Evolutionary conservation across 1,140 invertebrate genomes (phyloP).

Genomic region (Patella vulgata): DNA sequence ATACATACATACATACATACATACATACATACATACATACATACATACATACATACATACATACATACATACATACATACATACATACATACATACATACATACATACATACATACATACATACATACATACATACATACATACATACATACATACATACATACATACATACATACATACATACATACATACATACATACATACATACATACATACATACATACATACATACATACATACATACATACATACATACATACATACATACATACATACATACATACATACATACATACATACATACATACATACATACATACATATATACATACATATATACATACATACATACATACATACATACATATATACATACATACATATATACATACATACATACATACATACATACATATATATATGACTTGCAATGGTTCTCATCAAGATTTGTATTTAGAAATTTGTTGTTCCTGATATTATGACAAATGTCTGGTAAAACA

Average conservation of each 20-base stretch:
- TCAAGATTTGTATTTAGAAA: too few species aligned
- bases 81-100: slow-evolving; percentile 19
- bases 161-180: slow-evolving; percentile 27
- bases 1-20: slow-evolving; percentile 11
- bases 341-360: slow-evolving; percentile 28
- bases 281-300: slow-evolving; percentile 35
- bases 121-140: slow-evolving; percentile 16
- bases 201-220: slow-evolving; percentile 31
- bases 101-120: slow-evolving; percentile 25
- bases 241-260: slow-evolving; percentile 30
- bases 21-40: slow-evolving; percentile 7
- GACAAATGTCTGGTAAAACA: too few species aligned
- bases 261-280: slow-evolving; percentile 31
- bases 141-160: slow-evolving; percentile 18
- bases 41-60: slow-evolving; percentile 17
- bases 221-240: slow-evolving; percentile 33
- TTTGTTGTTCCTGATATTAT: too few species aligned
- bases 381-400: slow-evolving; percentile 20
- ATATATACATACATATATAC: slow-evolving; percentile 21
- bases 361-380: slow-evolving; percentile 17
- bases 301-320: slow-evolving; percentile 33
- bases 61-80: slow-evolving; percentile 22
- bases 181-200: slow-evolving; percentile 27
- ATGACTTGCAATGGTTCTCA: too few species aligned
- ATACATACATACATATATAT: slow-evolving; percentile 7